A percentile compares a stretch with the other conserved stretches of the same genome.
Conservation (phyloP, 1,140 invertebrate species). For the Eulimnadia texana region DNA sequence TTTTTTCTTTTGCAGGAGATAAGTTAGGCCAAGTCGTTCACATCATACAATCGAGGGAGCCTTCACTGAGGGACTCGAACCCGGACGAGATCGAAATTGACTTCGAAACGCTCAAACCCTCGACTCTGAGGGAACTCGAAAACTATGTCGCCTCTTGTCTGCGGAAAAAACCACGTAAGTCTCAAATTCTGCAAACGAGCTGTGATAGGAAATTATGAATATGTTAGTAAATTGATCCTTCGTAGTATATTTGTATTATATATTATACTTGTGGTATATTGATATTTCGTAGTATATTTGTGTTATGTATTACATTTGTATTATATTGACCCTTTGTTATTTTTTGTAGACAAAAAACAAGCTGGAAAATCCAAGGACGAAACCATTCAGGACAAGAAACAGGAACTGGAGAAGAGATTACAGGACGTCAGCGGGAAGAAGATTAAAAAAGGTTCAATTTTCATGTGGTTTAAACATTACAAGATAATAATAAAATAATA, state of each 20-base stretch:
- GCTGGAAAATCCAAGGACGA: constrained; percentile 89
- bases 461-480: constrained; percentile 1
- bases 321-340: too few species aligned
- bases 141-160: constrained; percentile 95
- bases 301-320: too few species aligned
- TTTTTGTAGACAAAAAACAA: constrained; percentile 64
- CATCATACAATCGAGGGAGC: constrained; percentile 95
- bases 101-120: constrained; percentile 97
- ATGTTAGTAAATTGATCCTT: too few species aligned
- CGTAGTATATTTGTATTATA: too few species aligned
- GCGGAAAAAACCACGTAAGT: constrained; percentile 95
- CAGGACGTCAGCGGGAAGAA: constrained; percentile 73
- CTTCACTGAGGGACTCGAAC: constrained; percentile 93
- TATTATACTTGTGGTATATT: too few species aligned
- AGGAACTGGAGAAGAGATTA: constrained; percentile 83
- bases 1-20: constrained; percentile 52
- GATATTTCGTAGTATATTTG: too few species aligned
- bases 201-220: too few species aligned
- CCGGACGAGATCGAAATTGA: constrained; percentile 99
- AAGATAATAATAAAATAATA: not conserved
- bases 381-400: constrained; percentile 85
- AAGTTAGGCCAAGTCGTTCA: constrained; percentile 95
- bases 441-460: constrained; percentile 62
- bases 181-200: constrained; percentile 46
- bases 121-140: constrained; percentile 92